Percentiles rank a stretch among this genome's conserved stretches.
Evolutionary conservation across 2,888 invertebrate species (phyloP).

Genomic region (Drosophila mercatorum): DNA sequence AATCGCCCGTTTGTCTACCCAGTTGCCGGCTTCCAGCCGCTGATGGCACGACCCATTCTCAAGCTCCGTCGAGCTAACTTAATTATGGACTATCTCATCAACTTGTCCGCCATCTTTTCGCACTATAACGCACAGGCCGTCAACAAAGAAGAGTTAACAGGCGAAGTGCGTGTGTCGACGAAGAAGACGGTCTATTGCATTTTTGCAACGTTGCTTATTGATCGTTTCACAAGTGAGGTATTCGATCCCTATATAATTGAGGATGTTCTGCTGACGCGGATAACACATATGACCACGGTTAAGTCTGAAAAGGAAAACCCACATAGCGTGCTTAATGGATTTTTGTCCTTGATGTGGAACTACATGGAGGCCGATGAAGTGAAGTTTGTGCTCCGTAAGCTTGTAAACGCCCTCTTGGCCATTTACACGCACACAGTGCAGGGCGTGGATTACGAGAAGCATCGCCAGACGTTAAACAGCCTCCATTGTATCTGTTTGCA

Average conservation of each 20-base stretch:
- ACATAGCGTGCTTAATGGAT: constrained; percentile 79
- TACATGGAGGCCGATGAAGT: constrained; percentile 83
- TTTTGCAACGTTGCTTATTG: constrained; percentile 86
- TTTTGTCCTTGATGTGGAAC: constrained; percentile 83
- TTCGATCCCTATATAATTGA: constrained; percentile 89
- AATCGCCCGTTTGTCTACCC: constrained; percentile 89
- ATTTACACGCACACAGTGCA: constrained; percentile 81
- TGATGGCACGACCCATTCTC: constrained; percentile 86
- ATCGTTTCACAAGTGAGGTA: constrained; percentile 87
- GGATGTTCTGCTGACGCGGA: constrained; percentile 87
- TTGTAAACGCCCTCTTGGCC: constrained; percentile 79
- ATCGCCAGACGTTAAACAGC: constrained; percentile 85
- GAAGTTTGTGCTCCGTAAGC: constrained; percentile 79
- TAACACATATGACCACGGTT: constrained; percentile 67
- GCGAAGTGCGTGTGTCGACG: constrained; percentile 62
- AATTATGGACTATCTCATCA: constrained; percentile 80
- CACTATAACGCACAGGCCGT: constrained; percentile 67
- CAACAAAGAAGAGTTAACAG: constrained; percentile 13
- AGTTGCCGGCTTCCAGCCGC: constrained; percentile 87
- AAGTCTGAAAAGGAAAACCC: constrained; percentile 73
- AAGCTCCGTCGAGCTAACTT: constrained; percentile 78
- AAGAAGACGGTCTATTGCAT: constrained; percentile 86
- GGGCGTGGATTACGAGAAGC: constrained; percentile 83
- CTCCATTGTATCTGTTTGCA: constrained; percentile 86
- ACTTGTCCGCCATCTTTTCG: constrained; percentile 81